Conservation (phyloP, 2,113 vertebrate genomes). For the Hippolais icterina region DNA sequence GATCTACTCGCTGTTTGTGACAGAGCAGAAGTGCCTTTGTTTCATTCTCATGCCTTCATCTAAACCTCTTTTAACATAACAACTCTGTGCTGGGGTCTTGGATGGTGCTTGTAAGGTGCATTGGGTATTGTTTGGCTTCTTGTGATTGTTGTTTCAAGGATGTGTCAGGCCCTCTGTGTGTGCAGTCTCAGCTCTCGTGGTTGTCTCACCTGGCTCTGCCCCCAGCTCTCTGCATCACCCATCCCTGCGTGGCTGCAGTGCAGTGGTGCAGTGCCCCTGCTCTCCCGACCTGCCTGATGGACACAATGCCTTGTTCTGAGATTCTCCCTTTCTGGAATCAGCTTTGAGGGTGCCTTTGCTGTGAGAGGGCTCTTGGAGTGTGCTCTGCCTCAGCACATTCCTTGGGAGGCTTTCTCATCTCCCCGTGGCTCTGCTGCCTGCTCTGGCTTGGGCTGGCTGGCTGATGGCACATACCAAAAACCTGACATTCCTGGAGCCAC, state of each 20-base stretch:
- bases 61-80: neutral
- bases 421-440: neutral
- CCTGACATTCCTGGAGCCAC: neutral
- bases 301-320: neutral
- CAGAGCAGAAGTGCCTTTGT: neutral
- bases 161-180: accelerated
- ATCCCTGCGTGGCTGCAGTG: neutral
- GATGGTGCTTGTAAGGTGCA: neutral
- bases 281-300: neutral
- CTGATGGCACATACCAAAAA: neutral
- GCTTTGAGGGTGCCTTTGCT: neutral
- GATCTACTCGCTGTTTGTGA: neutral
- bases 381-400: neutral
- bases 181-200: neutral
- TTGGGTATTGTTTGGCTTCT: neutral
- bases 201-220: neutral
- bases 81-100: neutral
- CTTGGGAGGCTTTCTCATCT: neutral
- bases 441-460: neutral
- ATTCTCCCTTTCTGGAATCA: neutral
- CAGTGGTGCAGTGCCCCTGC: neutral
- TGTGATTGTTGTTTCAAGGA: neutral
- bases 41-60: neutral
- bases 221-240: neutral
- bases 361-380: neutral